A percentile compares a stretch with the other conserved stretches of the same genome.
Evolutionary conservation across 2,888 invertebrate genomes (phyloP).

Genomic region (Pseudococcus viburni): DNA sequence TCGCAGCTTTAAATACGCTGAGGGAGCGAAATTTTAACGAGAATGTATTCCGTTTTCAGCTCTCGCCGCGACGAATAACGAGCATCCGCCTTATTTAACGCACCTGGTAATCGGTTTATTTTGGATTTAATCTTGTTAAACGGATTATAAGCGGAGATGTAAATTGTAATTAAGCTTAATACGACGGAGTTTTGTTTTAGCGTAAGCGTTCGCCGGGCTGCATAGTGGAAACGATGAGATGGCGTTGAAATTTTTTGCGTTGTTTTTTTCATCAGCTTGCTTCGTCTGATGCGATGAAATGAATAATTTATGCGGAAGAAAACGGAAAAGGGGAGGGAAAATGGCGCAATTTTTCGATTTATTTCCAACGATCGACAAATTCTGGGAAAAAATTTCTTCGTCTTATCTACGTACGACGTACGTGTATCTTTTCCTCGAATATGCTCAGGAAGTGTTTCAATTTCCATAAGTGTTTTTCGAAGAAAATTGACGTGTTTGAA

Average conservation of each 20-base stretch:
- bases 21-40: constrained; percentile 53
- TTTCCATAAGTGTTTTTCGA: too few relatives aligned
- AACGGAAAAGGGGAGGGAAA: too few relatives aligned
- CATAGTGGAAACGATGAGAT: background rate
- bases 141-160: constrained; percentile 52
- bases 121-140: constrained; percentile 53
- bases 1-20: constrained; percentile 47
- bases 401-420: too few relatives aligned
- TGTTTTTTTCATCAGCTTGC: background rate
- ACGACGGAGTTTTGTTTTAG: constrained; percentile 14
- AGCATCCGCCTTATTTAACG: constrained; percentile 45
- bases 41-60: constrained; percentile 48
- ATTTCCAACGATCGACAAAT: too few relatives aligned
- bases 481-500: too few relatives aligned
- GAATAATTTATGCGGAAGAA: background rate
- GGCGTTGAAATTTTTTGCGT: background rate
- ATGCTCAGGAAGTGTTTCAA: too few relatives aligned
- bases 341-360: too few relatives aligned
- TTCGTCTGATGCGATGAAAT: background rate
- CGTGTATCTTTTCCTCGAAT: too few relatives aligned
- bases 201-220: background rate
- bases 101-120: constrained; percentile 52
- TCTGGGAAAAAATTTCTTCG: too few relatives aligned
- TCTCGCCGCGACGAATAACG: constrained; percentile 33
- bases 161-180: constrained; percentile 53